These are phyloP conservation scores for Sebastes flavidus DNA, from an alignment of 2,797 vertebrate species.

Conservation along the genomic window DNA sequence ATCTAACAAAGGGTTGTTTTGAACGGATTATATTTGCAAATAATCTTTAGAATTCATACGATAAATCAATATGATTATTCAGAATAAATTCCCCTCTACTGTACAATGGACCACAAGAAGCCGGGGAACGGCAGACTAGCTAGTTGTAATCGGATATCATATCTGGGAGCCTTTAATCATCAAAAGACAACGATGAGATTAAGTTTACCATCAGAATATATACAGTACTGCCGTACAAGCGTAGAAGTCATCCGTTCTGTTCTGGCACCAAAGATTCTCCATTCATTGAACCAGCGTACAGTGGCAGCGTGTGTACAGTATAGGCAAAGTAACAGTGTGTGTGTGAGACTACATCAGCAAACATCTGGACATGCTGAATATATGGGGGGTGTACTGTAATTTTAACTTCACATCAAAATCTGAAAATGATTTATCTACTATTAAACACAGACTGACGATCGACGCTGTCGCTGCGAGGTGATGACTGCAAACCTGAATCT, in stretches of 20 bases:
- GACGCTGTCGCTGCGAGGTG: background rate
- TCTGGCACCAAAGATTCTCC: conserved; percentile 12
- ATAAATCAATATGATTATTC: conserved; percentile 53
- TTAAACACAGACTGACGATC: background rate
- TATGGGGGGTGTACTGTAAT: background rate
- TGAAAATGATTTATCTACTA: background rate
- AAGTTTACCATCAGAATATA: conserved; percentile 42
- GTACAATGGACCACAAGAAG: conserved; percentile 14
- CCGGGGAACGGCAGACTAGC: background rate
- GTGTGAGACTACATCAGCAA: background rate
- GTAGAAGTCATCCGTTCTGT: conserved; percentile 5
- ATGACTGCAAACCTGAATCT: background rate
- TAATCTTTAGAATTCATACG: conserved; percentile 12
- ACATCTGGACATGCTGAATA: background rate
- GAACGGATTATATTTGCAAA: conserved; percentile 47
- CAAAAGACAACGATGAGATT: conserved; percentile 57
- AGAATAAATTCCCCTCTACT: conserved; percentile 38
- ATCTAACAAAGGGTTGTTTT: conserved; percentile 29
- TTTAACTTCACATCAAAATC: background rate
- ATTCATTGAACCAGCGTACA: conserved; percentile 12
- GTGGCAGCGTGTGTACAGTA: background rate
- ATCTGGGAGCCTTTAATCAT: conserved; percentile 50
- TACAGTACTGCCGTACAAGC: background rate
- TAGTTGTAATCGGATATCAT: conserved; percentile 51
- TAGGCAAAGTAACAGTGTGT: background rate